Evolutionary conservation across 2,797 vertebrate species (phyloP), one percentile per base, ranked within the genome.

Genomic region (Rhinogobio ventralis): DNA sequence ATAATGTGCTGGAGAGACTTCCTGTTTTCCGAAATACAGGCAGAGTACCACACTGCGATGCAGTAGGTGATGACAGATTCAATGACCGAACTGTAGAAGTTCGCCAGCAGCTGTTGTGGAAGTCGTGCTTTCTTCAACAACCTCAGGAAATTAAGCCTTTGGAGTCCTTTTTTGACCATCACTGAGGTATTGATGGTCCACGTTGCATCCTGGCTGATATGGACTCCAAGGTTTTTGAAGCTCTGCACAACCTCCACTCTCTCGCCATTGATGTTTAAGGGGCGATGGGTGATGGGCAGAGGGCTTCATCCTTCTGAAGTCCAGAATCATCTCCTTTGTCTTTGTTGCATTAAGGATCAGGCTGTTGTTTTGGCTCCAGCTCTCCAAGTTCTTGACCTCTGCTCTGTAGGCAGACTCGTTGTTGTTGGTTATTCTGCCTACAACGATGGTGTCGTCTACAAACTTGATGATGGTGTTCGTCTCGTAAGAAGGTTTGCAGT

Each of bases 91-190:
- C 72, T 69, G 42, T 64, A 79, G 13, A 66, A 74, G 42, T 60
- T 85, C 13, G 72, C 45, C 66, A 79, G 55, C 42, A 74, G 55
- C 17, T 85, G 49, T 62, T 68, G 25, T 77, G 75, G 75, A 7
- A 64, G 75, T 71, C 8, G 0, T 15, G 76, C 39, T 46, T 33
- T 79, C 30, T 85, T 80, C 23, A 85, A 25, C 33, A 69, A 23
- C 45, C 76, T 85, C 20, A 79, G 2, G 66, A 79, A 78, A 11
- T 62, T 9, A 19, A 74, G 72, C 5, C 2, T 62, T 57, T 62
- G 39, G 7, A 33, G 39, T 25, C 33, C 36, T 42, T 82, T 82
- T 71, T 72, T 78, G 4, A 71, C 74, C 33, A 78, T 30, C 36
- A 23, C 17, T 51, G 36, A 68, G 14, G 66, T 84, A 66, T 62